Conservation (phyloP, 1,140 invertebrate genomes). For the Eueides isabella region DNA sequence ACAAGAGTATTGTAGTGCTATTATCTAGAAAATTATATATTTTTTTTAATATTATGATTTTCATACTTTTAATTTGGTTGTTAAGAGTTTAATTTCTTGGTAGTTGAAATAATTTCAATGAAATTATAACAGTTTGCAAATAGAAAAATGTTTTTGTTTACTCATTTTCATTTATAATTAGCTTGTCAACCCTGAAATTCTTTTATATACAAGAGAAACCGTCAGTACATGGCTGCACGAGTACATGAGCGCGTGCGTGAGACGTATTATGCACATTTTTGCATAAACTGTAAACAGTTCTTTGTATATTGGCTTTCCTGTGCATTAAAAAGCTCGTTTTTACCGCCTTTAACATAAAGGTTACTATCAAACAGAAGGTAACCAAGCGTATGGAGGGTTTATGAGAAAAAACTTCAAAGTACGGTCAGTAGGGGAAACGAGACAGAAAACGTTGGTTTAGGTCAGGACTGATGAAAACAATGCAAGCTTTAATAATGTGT, state of each 20-base stretch:
- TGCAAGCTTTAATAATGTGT: neutral
- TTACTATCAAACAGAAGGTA: slow-evolving; percentile 16
- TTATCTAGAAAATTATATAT: too few species aligned
- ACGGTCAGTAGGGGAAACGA: slow-evolving; percentile 59
- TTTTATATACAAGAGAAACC: slow-evolving; percentile 33
- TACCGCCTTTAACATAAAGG: slow-evolving; percentile 18
- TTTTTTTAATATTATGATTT: too few species aligned
- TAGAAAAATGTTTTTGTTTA: neutral
- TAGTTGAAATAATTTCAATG: too few species aligned
- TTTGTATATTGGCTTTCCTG: slow-evolving; percentile 21
- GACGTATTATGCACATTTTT: slow-evolving; percentile 56
- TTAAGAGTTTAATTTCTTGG: too few species aligned
- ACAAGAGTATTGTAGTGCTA: too few species aligned
- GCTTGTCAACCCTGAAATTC: slow-evolving; percentile 31
- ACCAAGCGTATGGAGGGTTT: neutral
- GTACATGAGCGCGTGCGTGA: slow-evolving; percentile 40
- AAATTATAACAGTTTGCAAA: neutral
- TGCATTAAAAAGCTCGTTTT: slow-evolving; percentile 14
- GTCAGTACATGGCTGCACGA: slow-evolving; percentile 15
- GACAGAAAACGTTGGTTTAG: slow-evolving; percentile 50
- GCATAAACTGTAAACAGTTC: slow-evolving; percentile 48
- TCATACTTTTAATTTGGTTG: too few species aligned
- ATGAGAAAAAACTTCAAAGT: slow-evolving; percentile 42
- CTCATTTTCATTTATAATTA: neutral
- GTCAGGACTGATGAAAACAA: slow-evolving; percentile 51